Base-by-base conservation (phyloP, 2,113 vertebrate genomes). In the Thymallus thymallus region DNA sequence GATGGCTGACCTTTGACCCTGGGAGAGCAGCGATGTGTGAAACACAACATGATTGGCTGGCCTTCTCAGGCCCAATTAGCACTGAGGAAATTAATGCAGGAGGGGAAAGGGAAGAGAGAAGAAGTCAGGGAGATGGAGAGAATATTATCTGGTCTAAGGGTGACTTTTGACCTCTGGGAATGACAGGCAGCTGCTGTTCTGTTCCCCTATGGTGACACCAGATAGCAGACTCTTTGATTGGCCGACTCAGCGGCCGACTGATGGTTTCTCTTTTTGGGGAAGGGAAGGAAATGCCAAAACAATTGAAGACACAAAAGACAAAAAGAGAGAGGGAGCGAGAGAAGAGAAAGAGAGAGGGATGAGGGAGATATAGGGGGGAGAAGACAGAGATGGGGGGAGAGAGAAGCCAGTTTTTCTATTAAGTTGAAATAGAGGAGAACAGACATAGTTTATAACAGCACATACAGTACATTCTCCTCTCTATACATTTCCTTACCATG, bases 201-300 rank as follows among this genome's bases (percentile, higher is more conserved):
- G 35, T 41, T 41, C 3, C 35, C 35, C 9, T 9, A 41, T 41
- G 35, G 35, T 41, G 35, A 41, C 35, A 7, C 35, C 35, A 22
- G 16, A 69, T 51, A 60, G 32, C 9, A 45, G 12, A 23, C 65
- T 61, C 2, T 64, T 62, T 72, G 30, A 78, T 66, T 82, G 74
- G 76, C 58, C 12, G 26, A 45, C 73, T 71, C 68, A n/a, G 12
- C 3, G 16, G 48, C 5, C 48, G 6, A 3, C 77, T 9, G 71
- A 74, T 30, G 67, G 75, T 68, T 74, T 81, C 46, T 76, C 73
- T 81, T 80, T 30, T 30, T 72, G 51, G 67, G 72, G 65, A 58
- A 65, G 24, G 76, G 71, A 60, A 41, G 35, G 10, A 79, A 89
- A 84, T 86, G 77, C 79, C 85, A 86, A 79, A 74, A 77, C 80